Conservation (phyloP, 2,113 vertebrate species). For the Odocoileus virginianus region DNA sequence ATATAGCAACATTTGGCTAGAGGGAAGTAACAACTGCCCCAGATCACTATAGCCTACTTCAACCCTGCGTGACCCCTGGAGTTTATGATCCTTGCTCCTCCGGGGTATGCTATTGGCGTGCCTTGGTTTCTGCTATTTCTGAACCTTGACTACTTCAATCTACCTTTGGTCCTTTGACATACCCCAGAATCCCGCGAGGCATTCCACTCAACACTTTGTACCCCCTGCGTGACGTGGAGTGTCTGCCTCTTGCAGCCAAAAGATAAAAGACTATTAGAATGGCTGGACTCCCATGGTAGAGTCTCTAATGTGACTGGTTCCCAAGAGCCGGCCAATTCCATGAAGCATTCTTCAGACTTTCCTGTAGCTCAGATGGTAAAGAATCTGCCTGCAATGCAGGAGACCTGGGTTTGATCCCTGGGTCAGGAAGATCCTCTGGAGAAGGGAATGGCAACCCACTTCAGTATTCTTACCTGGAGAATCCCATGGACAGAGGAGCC, state of each 20-base stretch:
- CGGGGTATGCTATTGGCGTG: not conserved
- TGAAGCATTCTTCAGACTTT: not conserved
- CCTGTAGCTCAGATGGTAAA: not conserved
- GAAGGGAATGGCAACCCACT: not conserved
- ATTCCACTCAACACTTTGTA: not conserved
- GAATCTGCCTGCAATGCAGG: not conserved
- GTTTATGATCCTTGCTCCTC: not conserved
- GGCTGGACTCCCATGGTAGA: not conserved
- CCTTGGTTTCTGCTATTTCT: not conserved
- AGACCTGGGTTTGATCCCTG: not conserved
- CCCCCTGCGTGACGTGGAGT: not conserved
- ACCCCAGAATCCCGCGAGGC: not conserved
- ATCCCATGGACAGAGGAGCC: not conserved
- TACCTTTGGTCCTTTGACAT: not conserved
- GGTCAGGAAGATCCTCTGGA: not conserved
- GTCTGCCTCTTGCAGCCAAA: not conserved
- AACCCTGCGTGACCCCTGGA: not conserved
- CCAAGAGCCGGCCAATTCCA: not conserved
- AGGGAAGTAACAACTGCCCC: not conserved
- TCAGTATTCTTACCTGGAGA: not conserved
- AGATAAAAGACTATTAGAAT: not conserved
- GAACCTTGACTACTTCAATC: not conserved
- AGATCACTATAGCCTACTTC: not conserved
- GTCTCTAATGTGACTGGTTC: not conserved
- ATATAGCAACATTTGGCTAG: not conserved